Base-by-base conservation (phyloP, 2,888 invertebrate genomes). In the Acanthopleura granulata region DNA sequence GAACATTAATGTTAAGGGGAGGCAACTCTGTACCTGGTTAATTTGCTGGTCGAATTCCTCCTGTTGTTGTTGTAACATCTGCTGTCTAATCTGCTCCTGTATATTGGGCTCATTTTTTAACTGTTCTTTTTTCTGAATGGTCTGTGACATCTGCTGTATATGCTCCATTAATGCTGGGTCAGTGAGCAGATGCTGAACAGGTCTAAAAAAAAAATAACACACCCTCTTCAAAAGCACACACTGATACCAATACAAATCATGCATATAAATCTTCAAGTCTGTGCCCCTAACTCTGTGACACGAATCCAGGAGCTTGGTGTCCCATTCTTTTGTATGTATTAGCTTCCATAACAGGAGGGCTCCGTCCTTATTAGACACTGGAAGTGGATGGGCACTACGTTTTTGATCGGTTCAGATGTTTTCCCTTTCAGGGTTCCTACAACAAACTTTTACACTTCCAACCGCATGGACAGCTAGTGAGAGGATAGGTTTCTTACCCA, bases 141-240 rank as follows among this genome's bases (percentile, higher is more conserved):
- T 89, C 76, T 90, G 88, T 50, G 91, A 89, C 87, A 91, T 90
- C 78, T 91, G 93, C 86, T 97, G 97, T 72, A 98, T 92, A 86
- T 97, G 97, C 75, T 97, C 93, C 89, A 98, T 92, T 66, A 98
- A 95, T 91, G 97, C 95, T 0, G 96, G 96, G 91, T 97, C 96
- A 73, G 95, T 94, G 74, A 96, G 90, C 82, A 95, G 93, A 72
- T 80, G 87, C 25, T 57, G 57, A 12, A 57, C 57, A n/a, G 18
- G 57, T 22, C 57, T 57, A 12, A 57, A 57, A 40, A 12, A 57
- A 57, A 40, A 3, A 40, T 40, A 40, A 3, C 40, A 40, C 3
- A 40, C 40, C 40, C 9, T 40, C 9, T 3, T n/a, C n/a, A n/a
- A n/a, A n/a, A n/a, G n/a, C n/a, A n/a, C n/a, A n/a, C n/a, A n/a